These are phyloP conservation scores for Aricia agestis DNA, from an alignment of 1,140 invertebrate genomes.

Conservation along the genomic window DNA sequence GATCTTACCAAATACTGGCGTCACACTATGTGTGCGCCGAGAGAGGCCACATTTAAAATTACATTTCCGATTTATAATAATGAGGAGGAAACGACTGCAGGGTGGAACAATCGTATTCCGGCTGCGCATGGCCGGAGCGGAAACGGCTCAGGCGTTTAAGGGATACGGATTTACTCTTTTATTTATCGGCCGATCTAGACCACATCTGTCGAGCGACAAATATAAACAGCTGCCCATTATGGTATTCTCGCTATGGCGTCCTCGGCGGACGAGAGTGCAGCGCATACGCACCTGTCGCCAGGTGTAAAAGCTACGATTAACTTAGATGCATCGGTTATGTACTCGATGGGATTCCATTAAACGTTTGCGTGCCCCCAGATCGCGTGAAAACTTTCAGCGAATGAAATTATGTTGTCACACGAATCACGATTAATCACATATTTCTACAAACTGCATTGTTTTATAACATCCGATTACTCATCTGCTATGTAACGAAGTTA, in stretches of 20 bases:
- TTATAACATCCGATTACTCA: slow-evolving; percentile 50
- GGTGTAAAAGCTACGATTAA: slow-evolving; percentile 39
- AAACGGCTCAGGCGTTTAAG: slow-evolving; percentile 56
- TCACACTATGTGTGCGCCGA: slow-evolving; percentile 3
- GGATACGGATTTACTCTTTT: slow-evolving; percentile 67
- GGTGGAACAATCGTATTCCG: slow-evolving; percentile 67
- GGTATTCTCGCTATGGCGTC: slow-evolving; percentile 49
- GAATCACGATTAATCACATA: slow-evolving; percentile 33
- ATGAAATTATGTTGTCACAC: slow-evolving; percentile 37
- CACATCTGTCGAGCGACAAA: slow-evolving; percentile 67
- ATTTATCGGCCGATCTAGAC: slow-evolving; percentile 65
- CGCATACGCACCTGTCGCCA: slow-evolving; percentile 67
- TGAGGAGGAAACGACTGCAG: slow-evolving; percentile 63
- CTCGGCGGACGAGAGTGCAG: slow-evolving; percentile 41
- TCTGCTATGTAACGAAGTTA: slow-evolving; percentile 43
- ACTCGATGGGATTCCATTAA: slow-evolving; percentile 22
- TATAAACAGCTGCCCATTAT: slow-evolving; percentile 61
- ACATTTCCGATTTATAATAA: slow-evolving; percentile 62
- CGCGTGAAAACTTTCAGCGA: slow-evolving; percentile 43
- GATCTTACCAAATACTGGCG: slow-evolving; percentile 23
- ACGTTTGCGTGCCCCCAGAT: slow-evolving; percentile 38
- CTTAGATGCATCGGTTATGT: slow-evolving; percentile 24
- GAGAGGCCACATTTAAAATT: slow-evolving; percentile 25
- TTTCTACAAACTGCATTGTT: slow-evolving; percentile 43
- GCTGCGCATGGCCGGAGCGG: slow-evolving; percentile 55